Evolutionary conservation across 2,113 vertebrate species (phyloP).

Genomic region (Pelmatolapia mariae): DNA sequence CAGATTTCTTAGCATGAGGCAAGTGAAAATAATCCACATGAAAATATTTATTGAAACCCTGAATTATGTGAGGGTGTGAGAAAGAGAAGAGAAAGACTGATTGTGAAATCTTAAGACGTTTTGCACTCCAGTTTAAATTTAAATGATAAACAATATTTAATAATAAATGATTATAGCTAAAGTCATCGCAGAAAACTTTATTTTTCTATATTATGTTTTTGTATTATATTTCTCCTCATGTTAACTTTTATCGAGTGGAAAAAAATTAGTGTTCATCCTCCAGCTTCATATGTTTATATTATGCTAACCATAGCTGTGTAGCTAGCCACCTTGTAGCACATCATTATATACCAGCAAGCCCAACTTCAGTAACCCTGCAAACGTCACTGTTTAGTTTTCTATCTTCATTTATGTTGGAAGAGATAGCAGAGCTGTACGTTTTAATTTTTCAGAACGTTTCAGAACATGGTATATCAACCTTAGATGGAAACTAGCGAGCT

Average conservation of each 20-base stretch:
- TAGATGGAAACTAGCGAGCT: background rate
- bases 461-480: rapidly evolving
- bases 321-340: background rate
- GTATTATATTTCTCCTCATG: background rate
- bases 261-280: background rate
- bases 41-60: background rate
- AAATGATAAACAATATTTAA: background rate
- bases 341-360: background rate
- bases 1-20: background rate
- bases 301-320: background rate
- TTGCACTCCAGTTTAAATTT: background rate
- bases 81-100: background rate
- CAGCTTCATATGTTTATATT: background rate
- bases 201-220: background rate
- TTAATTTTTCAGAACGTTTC: background rate
- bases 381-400: rapidly evolving
- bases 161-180: background rate
- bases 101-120: background rate
- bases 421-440: rapidly evolving
- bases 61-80: background rate
- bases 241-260: background rate
- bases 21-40: background rate
- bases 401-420: background rate
- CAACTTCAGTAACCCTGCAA: background rate
- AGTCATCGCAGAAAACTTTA: background rate